Evolutionary conservation across 1,140 invertebrate species (phyloP).

Genomic region (Brachionus rotundiformis): DNA sequence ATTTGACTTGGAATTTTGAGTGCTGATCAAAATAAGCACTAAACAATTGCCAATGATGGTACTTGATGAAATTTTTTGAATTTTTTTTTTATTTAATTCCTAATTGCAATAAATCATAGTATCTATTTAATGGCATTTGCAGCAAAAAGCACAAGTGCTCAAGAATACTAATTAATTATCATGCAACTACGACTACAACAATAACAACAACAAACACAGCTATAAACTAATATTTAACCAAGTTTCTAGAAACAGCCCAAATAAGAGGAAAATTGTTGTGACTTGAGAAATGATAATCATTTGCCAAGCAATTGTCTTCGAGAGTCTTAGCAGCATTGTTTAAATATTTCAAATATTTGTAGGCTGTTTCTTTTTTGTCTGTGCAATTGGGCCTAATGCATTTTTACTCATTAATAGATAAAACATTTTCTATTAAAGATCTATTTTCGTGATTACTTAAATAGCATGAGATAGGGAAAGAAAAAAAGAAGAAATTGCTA

Average conservation of each 20-base stretch:
- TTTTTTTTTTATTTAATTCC: not conserved
- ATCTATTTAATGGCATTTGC: constrained; percentile 19
- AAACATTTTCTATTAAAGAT: not conserved
- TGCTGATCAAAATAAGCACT: not conserved
- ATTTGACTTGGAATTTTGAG: not conserved
- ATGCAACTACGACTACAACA: constrained; percentile 1
- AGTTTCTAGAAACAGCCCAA: not conserved
- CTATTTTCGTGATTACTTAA: not conserved
- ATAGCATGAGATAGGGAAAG: constrained; percentile 1
- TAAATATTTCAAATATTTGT: not conserved
- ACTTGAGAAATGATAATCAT: not conserved
- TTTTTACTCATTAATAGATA: constrained; percentile 9
- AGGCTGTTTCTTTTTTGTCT: not conserved
- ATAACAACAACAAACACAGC: not conserved
- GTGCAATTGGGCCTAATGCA: not conserved
- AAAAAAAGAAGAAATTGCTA: not conserved
- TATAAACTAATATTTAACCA: constrained; percentile 30
- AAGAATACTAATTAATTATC: not conserved
- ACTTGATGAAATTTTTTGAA: constrained; percentile 1
- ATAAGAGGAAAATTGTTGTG: not conserved
- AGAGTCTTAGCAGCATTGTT: constrained; percentile 20
- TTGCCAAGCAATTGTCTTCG: constrained; percentile 18
- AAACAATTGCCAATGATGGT: not conserved
- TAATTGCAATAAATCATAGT: constrained; percentile 36
- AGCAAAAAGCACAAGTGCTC: constrained; percentile 2